Conservation (phyloP, 2,888 invertebrate species). For the Melolontha melolontha region DNA sequence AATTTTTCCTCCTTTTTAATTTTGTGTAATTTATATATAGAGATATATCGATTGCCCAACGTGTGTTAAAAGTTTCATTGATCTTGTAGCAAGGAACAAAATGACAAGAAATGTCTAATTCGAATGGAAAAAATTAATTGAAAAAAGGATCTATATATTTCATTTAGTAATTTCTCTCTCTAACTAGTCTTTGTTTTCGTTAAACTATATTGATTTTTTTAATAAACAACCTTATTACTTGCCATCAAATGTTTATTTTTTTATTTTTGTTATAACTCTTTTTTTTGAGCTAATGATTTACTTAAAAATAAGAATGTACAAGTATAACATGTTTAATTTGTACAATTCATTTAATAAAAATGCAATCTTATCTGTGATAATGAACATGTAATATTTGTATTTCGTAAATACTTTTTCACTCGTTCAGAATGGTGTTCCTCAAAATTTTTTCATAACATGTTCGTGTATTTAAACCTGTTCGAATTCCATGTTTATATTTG, state of each 20-base stretch:
- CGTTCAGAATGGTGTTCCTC: slow-evolving; percentile 8
- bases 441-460: not conserved
- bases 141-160: slow-evolving; percentile 4
- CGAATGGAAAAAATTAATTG: not conserved
- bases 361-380: slow-evolving; percentile 45
- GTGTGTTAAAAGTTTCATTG: slow-evolving; percentile 46
- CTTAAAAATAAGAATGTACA: slow-evolving; percentile 23
- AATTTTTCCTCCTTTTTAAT: slow-evolving; percentile 33
- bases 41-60: slow-evolving; percentile 3
- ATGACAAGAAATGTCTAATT: slow-evolving; percentile 3
- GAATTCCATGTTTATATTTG: too few relatives aligned
- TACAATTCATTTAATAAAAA: slow-evolving; percentile 42
- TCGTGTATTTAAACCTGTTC: too few relatives aligned
- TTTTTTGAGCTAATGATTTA: not conserved
- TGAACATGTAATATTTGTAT: slow-evolving; percentile 45
- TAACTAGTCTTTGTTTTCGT: slow-evolving; percentile 17
- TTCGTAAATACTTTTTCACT: slow-evolving; percentile 26
- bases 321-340: slow-evolving; percentile 46
- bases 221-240: slow-evolving; percentile 14
- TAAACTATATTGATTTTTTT: not conserved
- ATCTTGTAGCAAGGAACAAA: slow-evolving; percentile 4
- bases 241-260: slow-evolving; percentile 35
- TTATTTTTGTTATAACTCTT: slow-evolving; percentile 5
- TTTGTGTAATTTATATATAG: slow-evolving; percentile 38
- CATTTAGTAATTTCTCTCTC: slow-evolving; percentile 19